These are phyloP conservation scores for Sympetrum striolatum DNA, from an alignment of 2,888 invertebrate genomes.

Conservation along the genomic window DNA sequence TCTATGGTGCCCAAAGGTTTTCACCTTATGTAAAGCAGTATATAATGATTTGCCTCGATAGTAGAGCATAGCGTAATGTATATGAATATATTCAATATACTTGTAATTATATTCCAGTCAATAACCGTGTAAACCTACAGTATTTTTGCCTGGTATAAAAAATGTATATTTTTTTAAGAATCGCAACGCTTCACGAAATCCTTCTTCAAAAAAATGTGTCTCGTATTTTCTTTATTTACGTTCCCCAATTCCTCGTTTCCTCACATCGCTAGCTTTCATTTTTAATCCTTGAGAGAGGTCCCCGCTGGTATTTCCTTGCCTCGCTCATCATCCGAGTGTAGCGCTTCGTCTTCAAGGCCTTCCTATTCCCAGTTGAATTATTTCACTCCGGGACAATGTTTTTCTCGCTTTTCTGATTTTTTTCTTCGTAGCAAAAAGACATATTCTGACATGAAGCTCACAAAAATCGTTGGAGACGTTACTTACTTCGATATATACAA, in stretches of 20 bases:
- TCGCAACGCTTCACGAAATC: too few species aligned
- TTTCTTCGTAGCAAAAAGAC: neutral
- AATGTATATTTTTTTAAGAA: too few species aligned
- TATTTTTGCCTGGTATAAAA: too few species aligned
- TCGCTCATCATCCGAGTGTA: neutral
- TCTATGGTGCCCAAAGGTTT: too few species aligned
- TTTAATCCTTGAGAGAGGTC: constrained; percentile 10
- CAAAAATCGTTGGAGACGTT: neutral
- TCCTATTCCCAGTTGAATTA: constrained; percentile 19
- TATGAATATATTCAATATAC: too few species aligned
- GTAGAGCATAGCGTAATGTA: too few species aligned
- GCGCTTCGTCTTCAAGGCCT: neutral
- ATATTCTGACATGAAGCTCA: neutral
- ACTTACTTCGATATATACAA: neutral
- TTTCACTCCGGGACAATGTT: neutral
- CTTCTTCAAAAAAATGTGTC: too few species aligned
- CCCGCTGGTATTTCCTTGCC: neutral
- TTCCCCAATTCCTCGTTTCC: neutral
- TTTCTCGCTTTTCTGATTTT: neutral
- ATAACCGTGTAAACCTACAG: too few species aligned
- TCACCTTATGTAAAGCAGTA: too few species aligned
- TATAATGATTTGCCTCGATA: too few species aligned
- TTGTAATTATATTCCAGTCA: too few species aligned
- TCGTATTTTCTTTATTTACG: neutral
- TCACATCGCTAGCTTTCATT: neutral